A percentile compares a stretch with the other conserved stretches of the same genome.
phyloP scores from a whole-genome alignment of 2,797 vertebrate genomes.

The Molossus alvarezi region DNA sequence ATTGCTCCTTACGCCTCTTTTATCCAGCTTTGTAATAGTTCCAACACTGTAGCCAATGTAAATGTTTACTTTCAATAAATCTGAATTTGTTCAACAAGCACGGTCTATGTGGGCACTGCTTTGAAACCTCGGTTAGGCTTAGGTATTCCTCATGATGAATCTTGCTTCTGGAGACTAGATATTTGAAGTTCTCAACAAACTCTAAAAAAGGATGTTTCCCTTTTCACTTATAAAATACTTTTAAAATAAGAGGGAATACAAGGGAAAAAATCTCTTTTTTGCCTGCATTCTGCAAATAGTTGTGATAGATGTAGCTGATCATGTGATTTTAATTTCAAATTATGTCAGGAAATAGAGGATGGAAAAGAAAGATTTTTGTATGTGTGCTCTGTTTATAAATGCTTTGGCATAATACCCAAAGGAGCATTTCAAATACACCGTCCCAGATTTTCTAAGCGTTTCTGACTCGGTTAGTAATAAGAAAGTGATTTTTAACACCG shows the following conservation, averaged over 20 bases:
- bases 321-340: conserved; percentile 39
- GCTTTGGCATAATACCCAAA: background rate
- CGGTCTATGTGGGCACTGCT: conserved; percentile 88
- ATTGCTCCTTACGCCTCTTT: conserved; percentile 92
- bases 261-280: background rate
- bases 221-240: background rate
- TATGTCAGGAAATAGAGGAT: conserved; percentile 38
- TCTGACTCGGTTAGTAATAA: background rate
- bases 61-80: conserved; percentile 96
- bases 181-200: conserved; percentile 71
- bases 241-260: background rate
- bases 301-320: background rate
- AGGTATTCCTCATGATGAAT: conserved; percentile 72
- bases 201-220: conserved; percentile 68
- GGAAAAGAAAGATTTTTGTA: conserved; percentile 25
- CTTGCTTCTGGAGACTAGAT: conserved; percentile 81
- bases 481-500: conserved; percentile 71
- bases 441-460: conserved; percentile 42
- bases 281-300: background rate
- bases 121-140: conserved; percentile 82
- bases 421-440: conserved; percentile 70
- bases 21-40: conserved; percentile 94
- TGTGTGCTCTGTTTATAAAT: conserved; percentile 51
- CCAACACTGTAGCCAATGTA: conserved; percentile 93
- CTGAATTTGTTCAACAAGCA: conserved; percentile 92